A percentile compares a stretch with the other conserved stretches of the same genome.
Evolutionary conservation across 2,888 invertebrate species (phyloP).

Genomic region (Dromius quadrimaculatus): DNA sequence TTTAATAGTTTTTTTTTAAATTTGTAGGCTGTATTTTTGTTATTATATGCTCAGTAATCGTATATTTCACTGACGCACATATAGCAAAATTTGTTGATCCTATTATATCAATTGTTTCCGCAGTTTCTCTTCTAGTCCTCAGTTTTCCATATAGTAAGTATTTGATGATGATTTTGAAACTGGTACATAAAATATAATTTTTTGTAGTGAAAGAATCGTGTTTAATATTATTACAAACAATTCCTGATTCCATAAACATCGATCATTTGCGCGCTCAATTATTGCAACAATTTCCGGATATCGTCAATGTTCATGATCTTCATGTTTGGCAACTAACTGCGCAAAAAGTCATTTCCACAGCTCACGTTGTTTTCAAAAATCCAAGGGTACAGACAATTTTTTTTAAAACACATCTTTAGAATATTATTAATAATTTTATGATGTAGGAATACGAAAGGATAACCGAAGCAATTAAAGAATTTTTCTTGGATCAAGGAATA

Average conservation of each 20-base stretch:
- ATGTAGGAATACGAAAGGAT: conserved; percentile 70
- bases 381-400: conserved; percentile 67
- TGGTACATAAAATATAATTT: not conserved
- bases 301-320: conserved; percentile 85
- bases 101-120: conserved; percentile 80
- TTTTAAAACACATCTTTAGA: not conserved
- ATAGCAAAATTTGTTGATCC: conserved; percentile 83
- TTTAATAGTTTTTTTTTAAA: conserved; percentile 11
- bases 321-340: conserved; percentile 91
- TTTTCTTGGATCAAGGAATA: conserved; percentile 85
- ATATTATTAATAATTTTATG: conserved; percentile 41
- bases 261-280: conserved; percentile 76
- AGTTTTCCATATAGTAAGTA: conserved; percentile 86
- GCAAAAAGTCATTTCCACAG: conserved; percentile 84
- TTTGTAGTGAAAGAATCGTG: conserved; percentile 88
- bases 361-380: conserved; percentile 81
- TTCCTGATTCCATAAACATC: conserved; percentile 89
- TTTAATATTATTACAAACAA: conserved; percentile 89
- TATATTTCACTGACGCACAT: conserved; percentile 71
- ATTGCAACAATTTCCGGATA: conserved; percentile 75
- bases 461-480: conserved; percentile 75
- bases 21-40: conserved; percentile 79
- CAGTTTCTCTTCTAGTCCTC: conserved; percentile 76
- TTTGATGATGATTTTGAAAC: conserved; percentile 17
- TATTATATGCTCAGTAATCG: conserved; percentile 74